These are phyloP conservation scores for Bungarus multicinctus DNA, from an alignment of 2,113 vertebrate species.

Conservation along the genomic window DNA sequence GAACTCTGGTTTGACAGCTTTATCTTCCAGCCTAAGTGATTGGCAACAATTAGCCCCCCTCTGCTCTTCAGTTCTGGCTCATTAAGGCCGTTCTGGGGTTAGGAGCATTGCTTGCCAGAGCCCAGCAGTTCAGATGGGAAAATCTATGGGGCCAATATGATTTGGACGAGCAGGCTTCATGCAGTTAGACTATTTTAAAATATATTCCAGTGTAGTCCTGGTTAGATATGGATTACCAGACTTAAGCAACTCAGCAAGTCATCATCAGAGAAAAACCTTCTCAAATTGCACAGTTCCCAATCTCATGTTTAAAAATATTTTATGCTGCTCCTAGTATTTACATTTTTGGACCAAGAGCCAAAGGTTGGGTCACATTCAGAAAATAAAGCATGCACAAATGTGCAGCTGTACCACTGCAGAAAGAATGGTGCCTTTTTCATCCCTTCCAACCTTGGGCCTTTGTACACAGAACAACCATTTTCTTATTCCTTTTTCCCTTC, in stretches of 20 bases:
- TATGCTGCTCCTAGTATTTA: background rate
- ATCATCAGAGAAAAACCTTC: background rate
- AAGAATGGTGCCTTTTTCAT: background rate
- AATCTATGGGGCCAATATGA: background rate
- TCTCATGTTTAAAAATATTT: background rate
- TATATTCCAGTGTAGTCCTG: background rate
- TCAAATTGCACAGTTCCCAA: background rate
- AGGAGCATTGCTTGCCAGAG: background rate
- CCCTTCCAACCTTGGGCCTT: background rate
- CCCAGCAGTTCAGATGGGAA: background rate
- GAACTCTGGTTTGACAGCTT: slow-evolving; percentile 8
- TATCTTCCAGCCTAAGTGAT: slow-evolving; percentile 10
- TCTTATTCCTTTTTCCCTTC: background rate
- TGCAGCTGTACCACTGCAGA: background rate
- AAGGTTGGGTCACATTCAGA: background rate
- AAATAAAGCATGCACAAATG: background rate
- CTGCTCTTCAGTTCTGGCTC: background rate
- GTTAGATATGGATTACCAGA: background rate
- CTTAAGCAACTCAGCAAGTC: background rate
- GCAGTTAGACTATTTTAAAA: background rate
- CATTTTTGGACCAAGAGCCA: background rate
- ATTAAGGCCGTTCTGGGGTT: background rate
- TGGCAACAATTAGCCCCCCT: slow-evolving; percentile 20
- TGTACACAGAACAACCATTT: background rate
- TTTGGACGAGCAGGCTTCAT: background rate